Evolutionary conservation across 2,888 invertebrate species (phyloP), one percentile per base, ranked within the genome.

Genomic region (Meteorus cinctellus): DNA sequence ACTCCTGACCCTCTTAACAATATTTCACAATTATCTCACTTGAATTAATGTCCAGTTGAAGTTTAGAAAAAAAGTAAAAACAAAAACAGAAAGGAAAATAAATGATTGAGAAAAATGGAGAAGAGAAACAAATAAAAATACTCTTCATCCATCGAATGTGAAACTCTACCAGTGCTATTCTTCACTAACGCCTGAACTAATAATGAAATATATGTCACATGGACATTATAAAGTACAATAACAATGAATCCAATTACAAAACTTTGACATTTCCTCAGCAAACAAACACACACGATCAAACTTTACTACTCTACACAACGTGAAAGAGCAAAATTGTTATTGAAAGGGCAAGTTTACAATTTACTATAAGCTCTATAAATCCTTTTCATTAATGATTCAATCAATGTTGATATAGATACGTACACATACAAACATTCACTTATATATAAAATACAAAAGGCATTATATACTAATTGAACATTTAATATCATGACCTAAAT

Each of bases 151-250:
- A 55, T 63, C 16, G 59, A 69, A 41, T 55, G 63, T 10, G 34
- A 55, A 55, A 55, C 24, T 55, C 24, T 55, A 8, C 55, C 8
- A 19, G 8, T 6, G 41, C 41, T 67, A 67, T 73, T 65, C 55
- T 31, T 51, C 55, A 48, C 24, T 31, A 36, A 34, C 70, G 78
- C 77, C 75, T 51, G 24, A 45, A 65, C 67, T 80, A 80, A 81
- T 76, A 80, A 79, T 76, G 79, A 80, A 80, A 81, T 80, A 79
- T 79, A 79, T 76, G 48, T 48, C 48, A 48, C 75, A 67, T 41
- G 31, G 10, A 27, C 41, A 71, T 67, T 67, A 76, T 60, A 66
- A 62, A 59, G 19, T 67, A 74, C 34, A 65, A 31, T 41, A 31
- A 19, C 16, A 31, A 34, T 63, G 12, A 41, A 55, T 66, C 48